phyloP scores from a whole-genome alignment of 2,113 vertebrate species.

The Mesembrinibis cayennensis region DNA sequence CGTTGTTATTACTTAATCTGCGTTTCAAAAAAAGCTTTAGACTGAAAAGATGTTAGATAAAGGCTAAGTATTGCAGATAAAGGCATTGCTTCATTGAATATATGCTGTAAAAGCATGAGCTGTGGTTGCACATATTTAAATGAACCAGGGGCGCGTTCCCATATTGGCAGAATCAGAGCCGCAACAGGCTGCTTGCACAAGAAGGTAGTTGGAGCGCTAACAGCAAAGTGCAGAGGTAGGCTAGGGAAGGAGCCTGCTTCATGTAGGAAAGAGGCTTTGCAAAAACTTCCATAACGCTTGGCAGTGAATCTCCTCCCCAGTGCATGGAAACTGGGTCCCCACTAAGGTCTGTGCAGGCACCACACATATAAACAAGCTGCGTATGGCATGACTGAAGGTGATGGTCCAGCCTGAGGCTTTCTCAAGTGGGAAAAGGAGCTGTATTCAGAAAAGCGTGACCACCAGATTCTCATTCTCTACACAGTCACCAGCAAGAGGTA shows the following conservation, averaged over 20 bases:
- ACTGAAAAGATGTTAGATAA: conserved; percentile 67
- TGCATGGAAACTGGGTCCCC: background rate
- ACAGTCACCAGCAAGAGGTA: background rate
- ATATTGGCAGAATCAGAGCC: background rate
- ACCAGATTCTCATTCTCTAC: background rate
- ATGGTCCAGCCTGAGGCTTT: background rate
- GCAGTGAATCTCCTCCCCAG: background rate
- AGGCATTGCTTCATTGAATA: conserved; percentile 52
- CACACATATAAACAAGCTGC: fast-evolving
- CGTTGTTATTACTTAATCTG: conserved; percentile 73
- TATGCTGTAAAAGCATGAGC: conserved; percentile 52
- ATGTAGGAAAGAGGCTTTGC: background rate
- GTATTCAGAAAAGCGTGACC: background rate
- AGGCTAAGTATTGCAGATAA: conserved; percentile 53
- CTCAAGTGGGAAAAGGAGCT: background rate
- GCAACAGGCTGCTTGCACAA: conserved; percentile 3
- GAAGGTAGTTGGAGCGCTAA: background rate
- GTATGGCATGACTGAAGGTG: background rate
- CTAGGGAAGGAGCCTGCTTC: background rate
- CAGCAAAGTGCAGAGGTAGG: background rate
- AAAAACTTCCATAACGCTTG: background rate
- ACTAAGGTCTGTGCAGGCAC: background rate
- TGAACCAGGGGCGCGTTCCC: background rate
- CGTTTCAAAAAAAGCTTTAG: conserved; percentile 63
- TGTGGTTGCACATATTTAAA: conserved; percentile 46